phyloP scores from a whole-genome alignment of 2,888 invertebrate species.

The Netelia virgata region DNA sequence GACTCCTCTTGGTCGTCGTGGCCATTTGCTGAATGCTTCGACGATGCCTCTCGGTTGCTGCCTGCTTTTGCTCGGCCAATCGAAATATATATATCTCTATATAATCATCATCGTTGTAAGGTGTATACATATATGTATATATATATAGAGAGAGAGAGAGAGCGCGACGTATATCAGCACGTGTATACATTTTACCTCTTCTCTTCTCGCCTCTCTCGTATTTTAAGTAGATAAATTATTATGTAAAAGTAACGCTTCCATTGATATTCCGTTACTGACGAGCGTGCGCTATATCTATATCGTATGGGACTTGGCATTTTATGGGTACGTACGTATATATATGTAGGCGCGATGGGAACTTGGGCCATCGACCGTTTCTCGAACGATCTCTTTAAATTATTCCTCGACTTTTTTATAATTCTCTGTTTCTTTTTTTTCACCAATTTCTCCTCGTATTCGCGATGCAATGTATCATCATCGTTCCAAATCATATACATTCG shows the following conservation, averaged over 20 bases:
- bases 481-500: neutral
- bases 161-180: too few species aligned
- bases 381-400: slow-evolving; percentile 31
- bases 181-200: slow-evolving; percentile 13
- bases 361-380: slow-evolving; percentile 36
- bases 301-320: neutral
- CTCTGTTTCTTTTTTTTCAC: slow-evolving; percentile 12
- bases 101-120: neutral
- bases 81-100: slow-evolving; percentile 63
- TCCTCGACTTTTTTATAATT: slow-evolving; percentile 2
- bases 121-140: slow-evolving; percentile 23
- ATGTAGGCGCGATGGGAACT: slow-evolving; percentile 10
- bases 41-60: slow-evolving; percentile 51
- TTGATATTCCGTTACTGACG: slow-evolving; percentile 76
- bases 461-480: neutral
- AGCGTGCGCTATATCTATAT: slow-evolving; percentile 11
- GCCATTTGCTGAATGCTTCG: slow-evolving; percentile 53
- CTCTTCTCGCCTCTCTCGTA: slow-evolving; percentile 36
- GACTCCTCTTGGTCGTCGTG: slow-evolving; percentile 48
- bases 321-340: neutral
- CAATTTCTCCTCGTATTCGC: neutral
- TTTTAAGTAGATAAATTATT: slow-evolving; percentile 74
- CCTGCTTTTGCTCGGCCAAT: slow-evolving; percentile 53
- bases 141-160: neutral
- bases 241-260: slow-evolving; percentile 77